Evolutionary conservation across 2,113 vertebrate species (phyloP).

Genomic region (Eulemur rufifrons): DNA sequence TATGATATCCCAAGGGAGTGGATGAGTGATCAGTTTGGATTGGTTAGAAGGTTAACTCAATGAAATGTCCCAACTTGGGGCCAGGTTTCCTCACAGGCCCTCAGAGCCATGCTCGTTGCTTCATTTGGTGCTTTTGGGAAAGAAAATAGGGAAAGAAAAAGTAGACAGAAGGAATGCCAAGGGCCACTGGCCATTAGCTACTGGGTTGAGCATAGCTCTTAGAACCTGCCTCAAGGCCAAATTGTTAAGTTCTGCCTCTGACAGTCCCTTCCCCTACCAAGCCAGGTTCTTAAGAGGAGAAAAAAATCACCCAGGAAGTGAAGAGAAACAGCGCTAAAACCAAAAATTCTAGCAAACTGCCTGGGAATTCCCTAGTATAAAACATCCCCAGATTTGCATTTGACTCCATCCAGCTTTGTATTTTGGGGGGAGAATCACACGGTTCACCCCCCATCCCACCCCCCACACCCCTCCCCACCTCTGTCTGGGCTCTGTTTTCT

Average conservation of each 20-base stretch:
- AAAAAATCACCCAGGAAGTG: neutral
- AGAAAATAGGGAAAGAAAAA: neutral
- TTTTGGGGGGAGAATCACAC: neutral
- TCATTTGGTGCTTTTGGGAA: neutral
- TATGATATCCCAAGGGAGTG: neutral
- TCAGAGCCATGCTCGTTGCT: neutral
- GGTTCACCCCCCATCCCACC: neutral
- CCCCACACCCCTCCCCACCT: neutral
- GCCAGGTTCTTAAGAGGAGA: neutral
- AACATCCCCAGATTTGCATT: neutral
- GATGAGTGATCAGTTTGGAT: neutral
- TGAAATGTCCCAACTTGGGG: neutral
- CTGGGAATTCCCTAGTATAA: neutral
- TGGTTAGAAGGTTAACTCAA: neutral
- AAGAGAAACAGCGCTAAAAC: neutral
- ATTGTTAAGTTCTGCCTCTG: neutral
- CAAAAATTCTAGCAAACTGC: neutral
- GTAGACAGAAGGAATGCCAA: neutral
- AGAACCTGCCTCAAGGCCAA: neutral
- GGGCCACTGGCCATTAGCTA: neutral
- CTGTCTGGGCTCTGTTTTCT: constrained; percentile 65
- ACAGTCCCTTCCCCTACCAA: neutral
- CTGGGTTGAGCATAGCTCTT: accelerated
- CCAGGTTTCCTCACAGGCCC: neutral
- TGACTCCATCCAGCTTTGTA: constrained; percentile 11